These are phyloP conservation scores for Phrynosoma blainvillii DNA, from an alignment of 2,113 vertebrate species.

Conservation along the genomic window DNA sequence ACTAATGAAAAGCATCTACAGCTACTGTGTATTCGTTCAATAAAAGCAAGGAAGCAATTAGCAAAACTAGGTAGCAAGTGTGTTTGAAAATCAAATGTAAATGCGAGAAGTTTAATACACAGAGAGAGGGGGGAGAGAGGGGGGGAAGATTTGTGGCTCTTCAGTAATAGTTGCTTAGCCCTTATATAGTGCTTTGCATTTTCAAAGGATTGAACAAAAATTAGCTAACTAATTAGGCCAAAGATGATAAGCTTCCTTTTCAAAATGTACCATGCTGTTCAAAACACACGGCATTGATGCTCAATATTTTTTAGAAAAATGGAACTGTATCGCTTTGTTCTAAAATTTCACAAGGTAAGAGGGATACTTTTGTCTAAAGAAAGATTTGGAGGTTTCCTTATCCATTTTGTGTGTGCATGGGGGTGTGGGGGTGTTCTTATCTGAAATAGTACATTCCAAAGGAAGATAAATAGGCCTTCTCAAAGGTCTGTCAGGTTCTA, in stretches of 20 bases:
- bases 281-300: conserved; percentile 8
- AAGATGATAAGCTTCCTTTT: conserved; percentile 25
- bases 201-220: conserved; percentile 41
- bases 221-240: conserved; percentile 24
- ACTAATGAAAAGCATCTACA: conserved; percentile 29
- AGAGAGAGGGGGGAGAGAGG: too few relatives aligned
- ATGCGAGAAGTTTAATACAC: background rate
- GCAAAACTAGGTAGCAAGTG: background rate
- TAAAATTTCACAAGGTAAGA: conserved; percentile 43
- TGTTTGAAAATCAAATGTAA: conserved; percentile 37
- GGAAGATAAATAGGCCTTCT: background rate
- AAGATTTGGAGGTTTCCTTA: background rate
- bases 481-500: conserved; percentile 15
- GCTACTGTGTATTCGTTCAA: conserved; percentile 32
- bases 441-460: conserved; percentile 5
- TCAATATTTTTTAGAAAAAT: background rate
- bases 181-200: conserved; percentile 23
- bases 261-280: conserved; percentile 24
- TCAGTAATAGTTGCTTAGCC: conserved; percentile 16
- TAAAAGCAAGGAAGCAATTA: conserved; percentile 49
- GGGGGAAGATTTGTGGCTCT: background rate
- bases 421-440: background rate
- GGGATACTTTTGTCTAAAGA: background rate
- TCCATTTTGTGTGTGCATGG: background rate
- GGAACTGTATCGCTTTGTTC: conserved; percentile 18